Evolutionary conservation across 2,888 invertebrate genomes (phyloP).

Genomic region (Caenorhabditis panamensis): DNA sequence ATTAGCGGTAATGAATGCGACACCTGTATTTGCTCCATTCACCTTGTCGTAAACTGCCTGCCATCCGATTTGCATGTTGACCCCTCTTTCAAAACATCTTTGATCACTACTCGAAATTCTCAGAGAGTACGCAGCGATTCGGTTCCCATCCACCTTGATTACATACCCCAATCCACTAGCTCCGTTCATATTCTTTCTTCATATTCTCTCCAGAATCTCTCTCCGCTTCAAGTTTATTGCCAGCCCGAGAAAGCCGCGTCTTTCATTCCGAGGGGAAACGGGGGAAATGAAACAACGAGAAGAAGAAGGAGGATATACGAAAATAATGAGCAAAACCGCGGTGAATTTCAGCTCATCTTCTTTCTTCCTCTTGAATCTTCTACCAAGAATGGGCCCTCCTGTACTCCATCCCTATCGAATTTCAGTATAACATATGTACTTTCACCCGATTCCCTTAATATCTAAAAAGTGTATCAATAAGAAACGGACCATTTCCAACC

Average conservation of each 20-base stretch:
- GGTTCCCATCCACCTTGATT: too few relatives aligned
- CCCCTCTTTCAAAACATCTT: background rate
- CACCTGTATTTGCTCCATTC: conserved; percentile 1
- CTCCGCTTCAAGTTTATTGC: background rate
- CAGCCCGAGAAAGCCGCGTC: background rate
- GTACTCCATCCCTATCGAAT: too few relatives aligned
- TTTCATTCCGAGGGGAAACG: too few relatives aligned
- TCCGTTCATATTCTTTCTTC: background rate
- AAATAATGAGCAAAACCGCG: conserved; percentile 21
- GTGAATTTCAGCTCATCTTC: conserved; percentile 1
- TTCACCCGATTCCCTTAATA: too few relatives aligned
- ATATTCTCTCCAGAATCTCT: background rate
- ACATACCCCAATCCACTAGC: too few relatives aligned
- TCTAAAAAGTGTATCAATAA: too few relatives aligned
- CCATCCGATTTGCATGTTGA: background rate
- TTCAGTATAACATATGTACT: too few relatives aligned
- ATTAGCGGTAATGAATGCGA: conserved; percentile 12
- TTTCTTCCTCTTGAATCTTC: too few relatives aligned
- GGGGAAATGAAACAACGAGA: too few relatives aligned
- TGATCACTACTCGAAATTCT: background rate
- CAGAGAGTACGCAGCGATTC: too few relatives aligned
- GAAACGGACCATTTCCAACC: too few relatives aligned
- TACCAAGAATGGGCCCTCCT: too few relatives aligned
- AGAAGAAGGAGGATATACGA: background rate
- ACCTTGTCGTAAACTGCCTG: background rate